These are phyloP conservation scores for Eilema griseolum DNA, from an alignment of 2,888 invertebrate genomes.

Conservation along the genomic window DNA sequence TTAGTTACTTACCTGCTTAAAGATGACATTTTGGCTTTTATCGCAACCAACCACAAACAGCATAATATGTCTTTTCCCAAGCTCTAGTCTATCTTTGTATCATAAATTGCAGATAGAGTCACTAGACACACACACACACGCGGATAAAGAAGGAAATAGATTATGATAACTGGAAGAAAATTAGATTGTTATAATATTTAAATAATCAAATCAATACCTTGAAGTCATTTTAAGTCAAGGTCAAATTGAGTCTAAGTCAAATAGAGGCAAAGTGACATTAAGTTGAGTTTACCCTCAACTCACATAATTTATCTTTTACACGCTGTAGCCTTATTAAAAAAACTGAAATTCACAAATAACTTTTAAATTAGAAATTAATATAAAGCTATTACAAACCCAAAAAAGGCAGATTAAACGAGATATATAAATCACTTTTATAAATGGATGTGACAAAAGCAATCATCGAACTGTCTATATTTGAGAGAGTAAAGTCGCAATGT, in stretches of 20 bases:
- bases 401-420: background rate
- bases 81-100: no score
- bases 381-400: background rate
- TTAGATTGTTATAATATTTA: background rate
- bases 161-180: background rate
- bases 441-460: conserved; percentile 32
- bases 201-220: no score
- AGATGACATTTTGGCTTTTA: no score
- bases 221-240: background rate
- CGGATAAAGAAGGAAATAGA: no score
- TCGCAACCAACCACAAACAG: no score
- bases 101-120: no score
- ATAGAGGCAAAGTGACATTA: background rate
- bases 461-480: conserved; percentile 38
- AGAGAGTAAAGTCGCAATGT: conserved; percentile 59
- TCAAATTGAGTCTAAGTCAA: background rate
- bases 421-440: conserved; percentile 9
- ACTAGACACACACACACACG: no score
- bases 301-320: no score
- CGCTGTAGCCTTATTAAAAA: background rate
- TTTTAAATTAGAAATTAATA: background rate
- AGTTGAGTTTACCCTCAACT: no score
- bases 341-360: background rate
- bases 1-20: no score
- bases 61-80: no score